Evolutionary conservation across 2,888 invertebrate species (phyloP), one percentile per base, ranked within the genome.

Genomic region (Drosophila mulleri): DNA sequence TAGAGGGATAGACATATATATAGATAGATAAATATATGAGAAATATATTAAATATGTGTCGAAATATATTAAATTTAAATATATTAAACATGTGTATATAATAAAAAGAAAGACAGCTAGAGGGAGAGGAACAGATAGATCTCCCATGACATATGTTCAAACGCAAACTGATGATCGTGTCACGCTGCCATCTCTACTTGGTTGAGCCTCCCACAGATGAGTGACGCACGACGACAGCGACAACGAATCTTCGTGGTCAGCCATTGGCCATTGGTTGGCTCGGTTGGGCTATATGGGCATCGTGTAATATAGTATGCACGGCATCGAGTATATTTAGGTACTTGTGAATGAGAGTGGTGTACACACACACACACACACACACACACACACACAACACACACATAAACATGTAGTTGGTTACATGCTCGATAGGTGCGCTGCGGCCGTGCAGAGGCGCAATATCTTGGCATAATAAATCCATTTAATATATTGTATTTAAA

Each of bases 381-480:
- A 14, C 9, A 18, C 6, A 2, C 20, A 23, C 20, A 23, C 20
- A 23, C 20, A 23, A 18, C 29, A 26, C 8, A 29, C 14, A 47
- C 16, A 26, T 1, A n/a, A 4, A 26, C 4, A 26, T 3, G 69
- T 69, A 59, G 50, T 57, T 63, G 58, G 67, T 67, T 78, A 58
- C 74, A 75, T 61, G 75, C 70, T 77, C 57, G 41, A 54, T 44
- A 62, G 70, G 58, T 58, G 58, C 16, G 70, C 58, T 58, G 54
- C 18, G 54, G 60, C 60, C 60, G 61, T 72, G 62, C 67, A 76
- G 69, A 71, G 75, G 77, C 78, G 75, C 83, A 83, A 88, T 86
- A 83, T 88, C 87, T 89, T 26, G 82, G 78, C 88, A 89, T 87
- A 89, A 89, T 85, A 87, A 85, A 89, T 89, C 88, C 82, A 87